A percentile compares a stretch with the other conserved stretches of the same genome.
phyloP scores from a whole-genome alignment of 2,797 vertebrate genomes.

The Pangasius djambal region DNA sequence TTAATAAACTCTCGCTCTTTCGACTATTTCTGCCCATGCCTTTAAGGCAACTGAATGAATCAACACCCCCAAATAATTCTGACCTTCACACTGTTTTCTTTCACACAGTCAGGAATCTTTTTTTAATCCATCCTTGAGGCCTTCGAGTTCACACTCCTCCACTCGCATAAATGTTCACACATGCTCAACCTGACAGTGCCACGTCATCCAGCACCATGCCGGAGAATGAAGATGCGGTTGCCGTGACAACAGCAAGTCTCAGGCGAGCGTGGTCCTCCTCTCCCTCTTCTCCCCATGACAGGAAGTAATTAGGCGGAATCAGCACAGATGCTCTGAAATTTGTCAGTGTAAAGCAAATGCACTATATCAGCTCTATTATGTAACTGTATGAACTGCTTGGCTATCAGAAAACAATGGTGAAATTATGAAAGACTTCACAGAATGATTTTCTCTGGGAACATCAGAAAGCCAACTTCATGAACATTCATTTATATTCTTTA shows the following conservation, averaged over 20 bases:
- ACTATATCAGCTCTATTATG: background rate
- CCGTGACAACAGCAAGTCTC: constrained; percentile 62
- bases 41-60: constrained; percentile 23
- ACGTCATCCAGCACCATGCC: constrained; percentile 33
- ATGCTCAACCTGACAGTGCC: constrained; percentile 8
- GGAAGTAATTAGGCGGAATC: constrained; percentile 63
- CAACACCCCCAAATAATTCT: background rate
- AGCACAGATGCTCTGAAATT: constrained; percentile 60
- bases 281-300: constrained; percentile 39
- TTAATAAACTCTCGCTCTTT: background rate
- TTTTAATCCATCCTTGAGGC: background rate
- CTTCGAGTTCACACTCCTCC: constrained; percentile 26
- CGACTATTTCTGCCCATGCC: background rate
- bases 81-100: constrained; percentile 13
- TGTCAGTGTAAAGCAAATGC: constrained; percentile 37
- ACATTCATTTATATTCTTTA: background rate
- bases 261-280: constrained; percentile 43
- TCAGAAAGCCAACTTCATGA: background rate
- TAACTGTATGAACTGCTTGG: background rate
- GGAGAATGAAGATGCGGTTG: constrained; percentile 55
- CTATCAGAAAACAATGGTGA: background rate
- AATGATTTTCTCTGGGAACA: background rate
- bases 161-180: constrained; percentile 19
- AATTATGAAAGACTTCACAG: background rate
- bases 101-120: constrained; percentile 20